phyloP scores from a whole-genome alignment of 2,797 vertebrate genomes.

The Pseudochirops cupreus region DNA sequence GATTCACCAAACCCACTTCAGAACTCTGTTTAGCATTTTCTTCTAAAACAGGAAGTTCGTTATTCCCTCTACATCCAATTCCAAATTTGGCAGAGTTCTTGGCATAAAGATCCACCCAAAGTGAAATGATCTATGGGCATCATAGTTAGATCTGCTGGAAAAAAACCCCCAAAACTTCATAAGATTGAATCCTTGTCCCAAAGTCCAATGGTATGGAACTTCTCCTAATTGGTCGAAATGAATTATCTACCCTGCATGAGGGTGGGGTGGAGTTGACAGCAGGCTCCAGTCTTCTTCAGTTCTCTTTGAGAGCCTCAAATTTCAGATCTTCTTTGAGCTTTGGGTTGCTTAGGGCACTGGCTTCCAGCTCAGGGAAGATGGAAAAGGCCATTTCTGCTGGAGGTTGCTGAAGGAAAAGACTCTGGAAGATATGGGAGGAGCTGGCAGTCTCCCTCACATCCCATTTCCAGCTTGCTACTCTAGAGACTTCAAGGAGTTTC shows the following conservation, averaged over 20 bases:
- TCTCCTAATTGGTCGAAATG: neutral
- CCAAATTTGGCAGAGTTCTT: neutral
- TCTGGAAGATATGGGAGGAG: neutral
- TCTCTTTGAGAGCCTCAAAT: neutral
- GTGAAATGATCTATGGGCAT: neutral
- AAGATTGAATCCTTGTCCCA: neutral
- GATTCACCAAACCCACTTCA: neutral
- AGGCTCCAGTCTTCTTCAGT: neutral
- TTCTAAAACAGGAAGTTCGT: neutral
- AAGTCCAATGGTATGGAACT: neutral
- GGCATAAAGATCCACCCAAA: neutral
- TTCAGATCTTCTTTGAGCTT: neutral
- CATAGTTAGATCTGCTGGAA: neutral
- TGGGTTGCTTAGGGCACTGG: neutral
- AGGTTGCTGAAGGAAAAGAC: neutral
- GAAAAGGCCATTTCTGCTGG: neutral
- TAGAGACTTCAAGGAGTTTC: neutral
- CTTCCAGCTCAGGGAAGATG: neutral
- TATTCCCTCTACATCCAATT: neutral
- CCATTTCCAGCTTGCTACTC: neutral
- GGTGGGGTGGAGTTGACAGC: neutral
- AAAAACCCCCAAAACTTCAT: neutral
- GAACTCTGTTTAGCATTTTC: neutral
- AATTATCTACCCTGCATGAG: neutral
- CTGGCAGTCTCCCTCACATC: neutral